These are phyloP conservation scores for Archips crataeganus DNA, from an alignment of 2,888 invertebrate species.

Conservation along the genomic window DNA sequence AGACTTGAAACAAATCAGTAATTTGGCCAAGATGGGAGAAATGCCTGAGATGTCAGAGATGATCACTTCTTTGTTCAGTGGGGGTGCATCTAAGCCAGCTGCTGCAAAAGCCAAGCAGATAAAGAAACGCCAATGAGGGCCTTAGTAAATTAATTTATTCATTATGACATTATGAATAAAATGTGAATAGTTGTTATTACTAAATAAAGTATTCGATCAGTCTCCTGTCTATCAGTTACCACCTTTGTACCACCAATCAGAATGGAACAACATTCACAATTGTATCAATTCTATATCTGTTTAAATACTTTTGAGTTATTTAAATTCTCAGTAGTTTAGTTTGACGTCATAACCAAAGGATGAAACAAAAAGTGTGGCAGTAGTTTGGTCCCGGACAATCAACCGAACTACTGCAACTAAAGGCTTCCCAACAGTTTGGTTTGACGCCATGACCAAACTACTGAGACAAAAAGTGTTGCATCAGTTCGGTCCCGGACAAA, in stretches of 20 bases:
- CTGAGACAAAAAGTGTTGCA: too few species aligned
- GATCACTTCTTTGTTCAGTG: constrained; percentile 94
- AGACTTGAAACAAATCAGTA: constrained; percentile 96
- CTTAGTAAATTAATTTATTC: constrained; percentile 27
- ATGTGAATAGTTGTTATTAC: constrained; percentile 24
- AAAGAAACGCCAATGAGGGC: constrained; percentile 76
- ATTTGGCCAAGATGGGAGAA: constrained; percentile 92
- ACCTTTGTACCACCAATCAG: too few species aligned
- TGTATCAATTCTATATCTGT: too few species aligned
- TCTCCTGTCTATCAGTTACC: background rate
- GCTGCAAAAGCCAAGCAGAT: constrained; percentile 77
- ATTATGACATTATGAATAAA: constrained; percentile 12
- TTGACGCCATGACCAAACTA: too few species aligned
- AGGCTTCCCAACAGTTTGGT: too few species aligned
- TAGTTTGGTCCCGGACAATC: too few species aligned
- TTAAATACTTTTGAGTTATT: too few species aligned
- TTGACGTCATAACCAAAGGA: too few species aligned
- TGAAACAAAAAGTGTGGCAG: too few species aligned
- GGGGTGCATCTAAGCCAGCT: constrained; percentile 85
- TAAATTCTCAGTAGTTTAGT: too few species aligned
- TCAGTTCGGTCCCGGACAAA: too few species aligned
- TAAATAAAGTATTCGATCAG: constrained; percentile 31
- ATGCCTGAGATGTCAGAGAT: constrained; percentile 98
- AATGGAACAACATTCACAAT: background rate
- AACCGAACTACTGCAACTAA: too few species aligned